Base-by-base conservation (phyloP, 2,888 invertebrate species). In the Pilophorus perplexus region DNA sequence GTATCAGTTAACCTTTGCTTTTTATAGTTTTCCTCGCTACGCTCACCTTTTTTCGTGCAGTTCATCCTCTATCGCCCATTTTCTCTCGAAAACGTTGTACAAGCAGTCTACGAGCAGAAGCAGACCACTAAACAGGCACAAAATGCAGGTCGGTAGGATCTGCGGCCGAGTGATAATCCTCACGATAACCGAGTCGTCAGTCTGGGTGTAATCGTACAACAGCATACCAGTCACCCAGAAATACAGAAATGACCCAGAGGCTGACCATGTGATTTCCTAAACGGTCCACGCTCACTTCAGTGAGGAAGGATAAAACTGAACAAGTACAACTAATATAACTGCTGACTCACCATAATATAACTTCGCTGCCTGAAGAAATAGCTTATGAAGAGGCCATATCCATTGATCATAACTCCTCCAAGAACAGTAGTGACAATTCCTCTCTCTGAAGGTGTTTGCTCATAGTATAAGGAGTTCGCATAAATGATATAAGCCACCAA, bases 371-470 rank as follows among this genome's bases (percentile, higher is more conserved):
- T 25, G 14, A 62, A 46, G 16, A 62, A 1, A 20, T 46, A 62
- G 33, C 62, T 46, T 12, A 62, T 16, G 46, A 62, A 16, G 5
- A 62, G 48, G 16, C 62, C 62, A 16, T 18, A 62, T 8, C 62
- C 62, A 14, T 62, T 62, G 8, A 62, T 46, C 62, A 62, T 62
- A 20, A 62, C 37, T 8, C 62, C 62, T 16, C 62, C 62, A 22
- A 27, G 25, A 12, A 33, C 48, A 2, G 46, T 42, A 5, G 42
- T 59, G 16, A 25, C 27, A 23, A 59, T 6, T n/a, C 18, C 12
- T 14, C 40, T 59, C 3, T 16, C 0, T 25, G 14, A 40, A 8
- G 2, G 2, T 4, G 18, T 6, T 10, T 18, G 6, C 18, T 52
- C 52, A 3, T 52, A 25, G 52, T 52, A 52, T 8, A 33, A 12